Conservation (phyloP, 1,140 invertebrate genomes). For the Temnothorax longispinosus region DNA sequence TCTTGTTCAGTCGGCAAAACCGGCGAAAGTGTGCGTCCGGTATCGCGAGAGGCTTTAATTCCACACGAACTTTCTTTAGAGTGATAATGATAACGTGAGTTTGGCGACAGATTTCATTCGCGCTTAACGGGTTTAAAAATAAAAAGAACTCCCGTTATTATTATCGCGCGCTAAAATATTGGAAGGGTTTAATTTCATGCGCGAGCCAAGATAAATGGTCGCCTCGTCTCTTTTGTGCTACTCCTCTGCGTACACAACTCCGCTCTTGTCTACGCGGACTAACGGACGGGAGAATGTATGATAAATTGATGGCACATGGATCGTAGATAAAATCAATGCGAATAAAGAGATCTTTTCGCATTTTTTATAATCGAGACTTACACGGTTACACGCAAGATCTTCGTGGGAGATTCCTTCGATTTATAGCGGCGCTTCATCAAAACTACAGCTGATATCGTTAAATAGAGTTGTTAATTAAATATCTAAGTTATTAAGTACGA, state of each 20-base stretch:
- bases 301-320: constrained; percentile 43
- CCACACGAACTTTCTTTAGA: constrained; percentile 68
- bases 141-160: constrained; percentile 83
- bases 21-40: constrained; percentile 61
- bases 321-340: constrained; percentile 35
- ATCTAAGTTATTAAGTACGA: neutral
- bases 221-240: constrained; percentile 54
- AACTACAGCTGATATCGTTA: neutral
- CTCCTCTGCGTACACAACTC: neutral
- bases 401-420: constrained; percentile 8
- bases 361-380: neutral
- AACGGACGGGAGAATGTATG: neutral
- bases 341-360: constrained; percentile 29
- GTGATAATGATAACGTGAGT: constrained; percentile 70
- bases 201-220: constrained; percentile 66
- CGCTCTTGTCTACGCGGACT: neutral
- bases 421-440: constrained; percentile 4
- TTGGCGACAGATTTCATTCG: constrained; percentile 71
- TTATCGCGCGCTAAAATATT: constrained; percentile 75
- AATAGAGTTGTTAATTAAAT: constrained; percentile 30
- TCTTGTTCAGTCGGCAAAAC: constrained; percentile 37
- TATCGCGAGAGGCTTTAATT: constrained; percentile 63
- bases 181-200: constrained; percentile 71
- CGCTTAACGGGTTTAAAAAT: constrained; percentile 75
- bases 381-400: neutral